Conservation (phyloP, 2,113 vertebrate genomes). For the Dendrocopos noguchii region DNA sequence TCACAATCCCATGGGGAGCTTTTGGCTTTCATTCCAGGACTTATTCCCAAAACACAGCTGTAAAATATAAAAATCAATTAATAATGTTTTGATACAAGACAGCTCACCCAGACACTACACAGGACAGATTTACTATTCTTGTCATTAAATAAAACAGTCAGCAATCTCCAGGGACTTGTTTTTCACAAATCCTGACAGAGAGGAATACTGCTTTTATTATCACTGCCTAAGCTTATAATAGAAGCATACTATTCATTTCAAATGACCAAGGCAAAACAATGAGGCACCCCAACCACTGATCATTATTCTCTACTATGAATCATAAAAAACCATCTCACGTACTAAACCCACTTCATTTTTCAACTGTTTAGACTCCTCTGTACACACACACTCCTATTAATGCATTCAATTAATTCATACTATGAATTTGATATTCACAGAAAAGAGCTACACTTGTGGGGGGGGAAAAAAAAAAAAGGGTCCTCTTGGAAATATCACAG, state of each 20-base stretch:
- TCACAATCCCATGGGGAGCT: background rate
- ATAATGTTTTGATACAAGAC: constrained; percentile 41
- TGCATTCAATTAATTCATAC: background rate
- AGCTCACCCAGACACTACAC: constrained; percentile 38
- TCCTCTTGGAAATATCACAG: constrained; percentile 12
- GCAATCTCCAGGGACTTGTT: constrained; percentile 5
- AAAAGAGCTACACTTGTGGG: constrained; percentile 3
- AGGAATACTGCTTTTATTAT: constrained; percentile 22
- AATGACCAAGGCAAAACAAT: background rate
- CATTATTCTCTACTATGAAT: background rate
- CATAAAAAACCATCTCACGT: background rate
- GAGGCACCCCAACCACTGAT: background rate
- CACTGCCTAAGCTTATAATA: background rate
- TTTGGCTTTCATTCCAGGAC: constrained; percentile 20
- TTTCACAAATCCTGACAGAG: constrained; percentile 33
- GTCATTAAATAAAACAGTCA: constrained; percentile 21
- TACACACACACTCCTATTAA: background rate
- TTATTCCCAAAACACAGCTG: constrained; percentile 43
- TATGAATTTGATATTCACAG: background rate
- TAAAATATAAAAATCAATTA: constrained; percentile 60
- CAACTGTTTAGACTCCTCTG: background rate
- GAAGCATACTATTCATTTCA: background rate
- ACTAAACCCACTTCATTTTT: background rate
- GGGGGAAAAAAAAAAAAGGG: background rate
- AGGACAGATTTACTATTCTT: constrained; percentile 37